Conservation (phyloP, 1,140 invertebrate genomes). For the Oncopodura yosiiana region DNA sequence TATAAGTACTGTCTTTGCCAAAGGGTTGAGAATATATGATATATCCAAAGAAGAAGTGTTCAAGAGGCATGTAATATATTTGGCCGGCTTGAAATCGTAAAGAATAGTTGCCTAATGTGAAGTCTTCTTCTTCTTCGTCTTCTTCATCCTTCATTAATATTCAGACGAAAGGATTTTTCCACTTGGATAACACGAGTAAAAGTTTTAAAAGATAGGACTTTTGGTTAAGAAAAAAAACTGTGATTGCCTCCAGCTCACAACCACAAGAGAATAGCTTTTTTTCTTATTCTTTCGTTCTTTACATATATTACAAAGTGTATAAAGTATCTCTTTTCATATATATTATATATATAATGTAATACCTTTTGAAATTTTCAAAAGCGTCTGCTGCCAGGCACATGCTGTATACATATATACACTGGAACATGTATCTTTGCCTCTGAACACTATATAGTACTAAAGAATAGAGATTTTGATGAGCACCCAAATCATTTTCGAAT, state of each 20-base stretch:
- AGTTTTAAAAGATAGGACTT: too few species aligned
- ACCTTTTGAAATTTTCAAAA: too few species aligned
- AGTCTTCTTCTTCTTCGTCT: slow-evolving; percentile 2
- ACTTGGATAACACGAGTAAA: slow-evolving; percentile 13
- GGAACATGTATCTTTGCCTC: slow-evolving; percentile 3
- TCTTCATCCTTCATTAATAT: slow-evolving; percentile 23
- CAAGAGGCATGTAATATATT: background rate
- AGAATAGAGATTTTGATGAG: slow-evolving; percentile 26
- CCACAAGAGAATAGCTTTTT: too few species aligned
- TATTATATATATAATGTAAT: too few species aligned
- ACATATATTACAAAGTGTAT: background rate
- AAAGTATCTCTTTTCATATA: too few species aligned
- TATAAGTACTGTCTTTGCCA: slow-evolving; percentile 4
- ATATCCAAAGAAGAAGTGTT: background rate
- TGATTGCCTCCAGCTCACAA: slow-evolving; percentile 5
- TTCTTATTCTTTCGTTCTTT: slow-evolving; percentile 7
- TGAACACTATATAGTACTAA: background rate
- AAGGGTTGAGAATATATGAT: too few species aligned
- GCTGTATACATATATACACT: background rate
- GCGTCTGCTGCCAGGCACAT: slow-evolving; percentile 26
- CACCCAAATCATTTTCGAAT: slow-evolving; percentile 18
- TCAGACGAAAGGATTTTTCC: slow-evolving; percentile 19
- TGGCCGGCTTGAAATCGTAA: background rate
- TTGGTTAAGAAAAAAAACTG: slow-evolving; percentile 10
- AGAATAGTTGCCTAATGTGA: slow-evolving; percentile 15